These are phyloP conservation scores for Mirounga angustirostris DNA, from an alignment of 2,113 vertebrate genomes.

Conservation along the genomic window DNA sequence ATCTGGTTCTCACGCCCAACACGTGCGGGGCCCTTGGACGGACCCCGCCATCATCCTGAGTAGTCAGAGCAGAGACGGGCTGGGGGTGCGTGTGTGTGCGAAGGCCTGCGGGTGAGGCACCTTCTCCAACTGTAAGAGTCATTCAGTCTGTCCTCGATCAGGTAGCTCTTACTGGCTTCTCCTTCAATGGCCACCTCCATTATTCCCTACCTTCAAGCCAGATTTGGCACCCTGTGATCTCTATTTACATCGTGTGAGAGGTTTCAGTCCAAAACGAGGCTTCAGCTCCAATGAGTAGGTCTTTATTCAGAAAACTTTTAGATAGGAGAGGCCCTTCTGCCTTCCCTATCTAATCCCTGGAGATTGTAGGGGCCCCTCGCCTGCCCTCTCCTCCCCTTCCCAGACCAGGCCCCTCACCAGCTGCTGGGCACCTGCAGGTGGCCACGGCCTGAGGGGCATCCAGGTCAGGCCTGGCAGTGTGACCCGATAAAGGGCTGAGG, in stretches of 20 bases:
- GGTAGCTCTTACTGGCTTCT: neutral
- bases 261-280: neutral
- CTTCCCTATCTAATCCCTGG: too few species aligned
- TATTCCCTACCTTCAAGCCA: neutral
- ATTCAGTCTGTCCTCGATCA: neutral
- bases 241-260: neutral
- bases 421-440: neutral
- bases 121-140: neutral
- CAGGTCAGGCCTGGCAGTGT: neutral
- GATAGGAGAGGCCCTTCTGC: neutral
- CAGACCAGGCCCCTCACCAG: neutral
- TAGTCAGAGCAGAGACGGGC: neutral
- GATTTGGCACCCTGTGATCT: neutral
- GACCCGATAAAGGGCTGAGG: neutral
- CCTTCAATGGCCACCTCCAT: neutral
- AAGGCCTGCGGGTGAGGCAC: neutral
- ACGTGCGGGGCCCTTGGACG: rapidly evolving
- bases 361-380: too few species aligned
- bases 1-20: too few species aligned
- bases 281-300: neutral
- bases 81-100: rapidly evolving
- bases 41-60: rapidly evolving
- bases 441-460: neutral
- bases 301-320: neutral
- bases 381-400: neutral